Conservation (phyloP, 2,797 vertebrate genomes). For the Clamator glandarius region DNA sequence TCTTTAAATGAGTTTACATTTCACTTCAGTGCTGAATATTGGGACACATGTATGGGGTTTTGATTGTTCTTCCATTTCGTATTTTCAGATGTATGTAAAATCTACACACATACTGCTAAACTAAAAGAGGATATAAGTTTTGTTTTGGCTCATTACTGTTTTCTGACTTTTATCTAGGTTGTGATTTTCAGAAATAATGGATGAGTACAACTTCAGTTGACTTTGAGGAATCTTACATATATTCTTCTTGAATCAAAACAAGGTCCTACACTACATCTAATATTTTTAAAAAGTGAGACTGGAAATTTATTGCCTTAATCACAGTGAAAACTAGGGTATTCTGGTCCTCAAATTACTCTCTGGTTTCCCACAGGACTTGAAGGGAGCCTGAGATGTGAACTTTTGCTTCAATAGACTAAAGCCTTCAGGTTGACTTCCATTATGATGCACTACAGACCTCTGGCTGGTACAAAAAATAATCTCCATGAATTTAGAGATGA, state of each 20-base stretch:
- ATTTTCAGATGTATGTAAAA: background rate
- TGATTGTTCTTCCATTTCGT: background rate
- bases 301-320: background rate
- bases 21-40: background rate
- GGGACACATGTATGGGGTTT: background rate
- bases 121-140: background rate
- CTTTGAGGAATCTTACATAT: background rate
- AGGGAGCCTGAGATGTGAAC: background rate
- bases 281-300: background rate
- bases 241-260: background rate
- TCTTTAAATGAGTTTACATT: background rate
- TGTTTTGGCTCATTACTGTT: background rate
- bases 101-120: background rate
- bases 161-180: background rate
- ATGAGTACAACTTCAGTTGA: background rate
- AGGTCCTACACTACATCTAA: background rate
- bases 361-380: background rate
- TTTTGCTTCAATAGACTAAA: background rate
- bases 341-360: background rate
- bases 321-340: background rate
- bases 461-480: background rate
- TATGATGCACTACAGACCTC: background rate
- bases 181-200: background rate
- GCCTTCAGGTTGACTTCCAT: background rate
- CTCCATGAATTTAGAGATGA: background rate